These are phyloP conservation scores for Sinosuthora webbiana DNA, from an alignment of 2,113 vertebrate species.

Conservation along the genomic window DNA sequence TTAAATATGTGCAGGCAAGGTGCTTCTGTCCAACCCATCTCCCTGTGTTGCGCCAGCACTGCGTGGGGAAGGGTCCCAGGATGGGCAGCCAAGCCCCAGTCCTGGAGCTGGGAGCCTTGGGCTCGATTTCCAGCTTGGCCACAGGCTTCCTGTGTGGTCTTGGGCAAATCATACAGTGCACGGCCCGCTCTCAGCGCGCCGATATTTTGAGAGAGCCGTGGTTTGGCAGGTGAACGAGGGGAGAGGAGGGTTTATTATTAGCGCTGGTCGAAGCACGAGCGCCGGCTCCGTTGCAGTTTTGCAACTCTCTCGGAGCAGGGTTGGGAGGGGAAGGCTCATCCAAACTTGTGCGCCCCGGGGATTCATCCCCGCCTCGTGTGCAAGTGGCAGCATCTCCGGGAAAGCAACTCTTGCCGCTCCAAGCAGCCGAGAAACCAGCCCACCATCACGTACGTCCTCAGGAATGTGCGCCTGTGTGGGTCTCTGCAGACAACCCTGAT, in stretches of 20 bases:
- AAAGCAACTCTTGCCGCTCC: background rate
- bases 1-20: background rate
- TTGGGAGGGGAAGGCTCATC: background rate
- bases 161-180: slow-evolving; percentile 41
- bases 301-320: background rate
- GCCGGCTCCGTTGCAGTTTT: background rate
- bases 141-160: slow-evolving; percentile 65
- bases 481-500: slow-evolving; percentile 58
- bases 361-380: background rate
- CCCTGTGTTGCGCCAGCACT: accelerated
- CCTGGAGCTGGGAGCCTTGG: background rate
- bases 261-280: background rate
- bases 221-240: slow-evolving; percentile 54
- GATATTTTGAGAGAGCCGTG: slow-evolving; percentile 59
- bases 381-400: background rate
- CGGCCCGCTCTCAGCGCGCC: background rate
- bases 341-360: accelerated
- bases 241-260: slow-evolving; percentile 61
- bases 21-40: background rate
- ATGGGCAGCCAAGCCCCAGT: background rate
- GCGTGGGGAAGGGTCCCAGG: background rate
- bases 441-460: slow-evolving; percentile 54
- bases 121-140: slow-evolving; percentile 21
- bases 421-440: background rate
- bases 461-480: slow-evolving; percentile 56